A percentile compares a stretch with the other conserved stretches of the same genome.
These are phyloP conservation scores for Botia kubotai DNA, from an alignment of 2,797 vertebrate genomes.

Conservation along the genomic window DNA sequence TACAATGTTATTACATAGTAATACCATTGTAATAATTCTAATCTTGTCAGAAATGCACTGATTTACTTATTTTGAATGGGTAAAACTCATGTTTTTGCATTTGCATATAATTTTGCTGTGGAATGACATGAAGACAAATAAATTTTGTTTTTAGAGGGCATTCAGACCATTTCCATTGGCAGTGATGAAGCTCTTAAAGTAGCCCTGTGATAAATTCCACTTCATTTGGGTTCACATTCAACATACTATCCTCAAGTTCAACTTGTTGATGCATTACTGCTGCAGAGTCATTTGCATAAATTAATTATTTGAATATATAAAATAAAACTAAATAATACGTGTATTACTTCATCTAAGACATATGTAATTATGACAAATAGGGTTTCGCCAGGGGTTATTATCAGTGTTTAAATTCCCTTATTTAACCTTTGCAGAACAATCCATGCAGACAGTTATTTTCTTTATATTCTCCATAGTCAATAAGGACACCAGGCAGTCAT, in stretches of 20 bases:
- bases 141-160: conserved; percentile 53
- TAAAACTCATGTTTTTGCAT: neutral
- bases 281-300: conserved; percentile 55
- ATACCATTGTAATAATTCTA: neutral
- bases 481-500: neutral
- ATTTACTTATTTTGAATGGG: neutral
- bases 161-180: conserved; percentile 60
- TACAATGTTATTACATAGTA: neutral
- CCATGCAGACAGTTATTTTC: neutral
- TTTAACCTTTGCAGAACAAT: conserved; percentile 29
- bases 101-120: neutral
- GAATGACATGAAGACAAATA: conserved; percentile 1
- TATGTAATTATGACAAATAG: conserved; percentile 59
- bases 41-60: neutral
- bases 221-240: conserved; percentile 31
- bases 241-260: conserved; percentile 26
- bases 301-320: conserved; percentile 49
- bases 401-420: conserved; percentile 38
- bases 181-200: conserved; percentile 14
- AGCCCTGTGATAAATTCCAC: conserved; percentile 44
- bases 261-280: conserved; percentile 45
- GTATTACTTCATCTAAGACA: conserved; percentile 52
- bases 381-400: conserved; percentile 41
- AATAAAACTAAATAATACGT: conserved; percentile 50
- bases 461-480: neutral